These are phyloP conservation scores for Eulemur rubriventer DNA, from an alignment of 2,797 vertebrate genomes.

Conservation along the genomic window DNA sequence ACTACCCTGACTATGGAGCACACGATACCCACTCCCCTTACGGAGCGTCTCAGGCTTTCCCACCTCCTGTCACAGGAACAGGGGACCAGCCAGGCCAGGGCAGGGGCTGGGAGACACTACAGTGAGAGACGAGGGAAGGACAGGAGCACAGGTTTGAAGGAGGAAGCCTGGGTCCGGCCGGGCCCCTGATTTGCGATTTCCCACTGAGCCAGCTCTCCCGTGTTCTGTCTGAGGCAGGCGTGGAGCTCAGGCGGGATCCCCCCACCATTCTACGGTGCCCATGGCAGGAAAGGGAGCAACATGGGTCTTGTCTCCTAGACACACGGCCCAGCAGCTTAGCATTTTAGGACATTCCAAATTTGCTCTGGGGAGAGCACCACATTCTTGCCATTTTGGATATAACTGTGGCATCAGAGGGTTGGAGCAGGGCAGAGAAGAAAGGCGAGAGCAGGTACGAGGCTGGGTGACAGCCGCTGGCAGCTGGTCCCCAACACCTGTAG, in stretches of 20 bases:
- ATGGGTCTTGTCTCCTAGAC: not conserved
- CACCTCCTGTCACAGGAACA: not conserved
- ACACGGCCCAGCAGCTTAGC: not conserved
- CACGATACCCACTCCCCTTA: not conserved
- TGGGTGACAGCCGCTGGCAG: conserved; percentile 61
- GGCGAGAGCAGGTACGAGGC: not conserved
- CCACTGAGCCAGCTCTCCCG: not conserved
- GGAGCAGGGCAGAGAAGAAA: conserved; percentile 69
- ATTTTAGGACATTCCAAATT: not conserved
- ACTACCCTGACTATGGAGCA: not conserved
- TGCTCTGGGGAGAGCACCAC: not conserved
- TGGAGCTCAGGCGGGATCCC: not conserved
- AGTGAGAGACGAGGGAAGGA: not conserved
- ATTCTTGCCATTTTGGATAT: not conserved
- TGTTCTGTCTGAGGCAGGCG: not conserved
- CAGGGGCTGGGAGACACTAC: rapidly evolving
- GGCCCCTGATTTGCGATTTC: not conserved
- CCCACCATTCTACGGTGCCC: not conserved
- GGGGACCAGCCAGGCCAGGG: not conserved
- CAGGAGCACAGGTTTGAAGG: not conserved
- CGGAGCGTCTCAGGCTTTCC: not conserved
- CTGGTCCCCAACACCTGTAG: not conserved
- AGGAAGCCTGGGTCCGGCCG: not conserved
- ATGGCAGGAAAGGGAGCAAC: too few species aligned
- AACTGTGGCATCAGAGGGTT: not conserved